These are phyloP conservation scores for Mus minutoides DNA, from an alignment of 2,797 vertebrate species.

Conservation along the genomic window DNA sequence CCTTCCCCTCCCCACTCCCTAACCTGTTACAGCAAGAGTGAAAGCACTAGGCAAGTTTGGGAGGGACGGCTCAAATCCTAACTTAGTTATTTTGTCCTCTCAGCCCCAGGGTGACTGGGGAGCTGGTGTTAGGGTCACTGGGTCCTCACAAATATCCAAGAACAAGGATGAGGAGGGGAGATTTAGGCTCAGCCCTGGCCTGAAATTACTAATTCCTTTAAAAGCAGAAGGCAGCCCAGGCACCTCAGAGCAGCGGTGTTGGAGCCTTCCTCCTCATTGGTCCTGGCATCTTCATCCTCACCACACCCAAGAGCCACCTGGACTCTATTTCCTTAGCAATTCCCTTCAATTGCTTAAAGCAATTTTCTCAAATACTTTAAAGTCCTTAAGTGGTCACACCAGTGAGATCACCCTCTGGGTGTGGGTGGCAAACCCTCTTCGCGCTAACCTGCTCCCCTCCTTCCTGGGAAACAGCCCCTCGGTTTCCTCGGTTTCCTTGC, in stretches of 20 bases:
- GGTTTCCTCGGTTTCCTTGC: not conserved
- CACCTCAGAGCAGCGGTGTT: not conserved
- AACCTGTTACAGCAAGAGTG: not conserved
- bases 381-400: not conserved
- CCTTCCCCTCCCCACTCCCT: not conserved
- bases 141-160: not conserved
- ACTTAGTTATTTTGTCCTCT: not conserved
- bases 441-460: not conserved
- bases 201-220: not conserved
- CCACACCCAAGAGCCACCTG: not conserved
- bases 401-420: not conserved
- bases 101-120: too few relatives aligned
- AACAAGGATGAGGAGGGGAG: not conserved
- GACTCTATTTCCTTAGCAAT: not conserved
- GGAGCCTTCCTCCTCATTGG: fast-evolving
- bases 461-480: not conserved
- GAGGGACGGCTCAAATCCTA: not conserved
- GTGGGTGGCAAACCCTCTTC: not conserved
- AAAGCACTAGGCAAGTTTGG: not conserved
- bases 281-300: not conserved
- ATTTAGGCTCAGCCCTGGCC: not conserved
- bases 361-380: not conserved
- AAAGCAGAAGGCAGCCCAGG: not conserved
- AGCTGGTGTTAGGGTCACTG: not conserved
- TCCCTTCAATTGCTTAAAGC: not conserved